Conservation (phyloP, 92 coral and sea anemone genomes). For the Parazoanthus darwini region DNA sequence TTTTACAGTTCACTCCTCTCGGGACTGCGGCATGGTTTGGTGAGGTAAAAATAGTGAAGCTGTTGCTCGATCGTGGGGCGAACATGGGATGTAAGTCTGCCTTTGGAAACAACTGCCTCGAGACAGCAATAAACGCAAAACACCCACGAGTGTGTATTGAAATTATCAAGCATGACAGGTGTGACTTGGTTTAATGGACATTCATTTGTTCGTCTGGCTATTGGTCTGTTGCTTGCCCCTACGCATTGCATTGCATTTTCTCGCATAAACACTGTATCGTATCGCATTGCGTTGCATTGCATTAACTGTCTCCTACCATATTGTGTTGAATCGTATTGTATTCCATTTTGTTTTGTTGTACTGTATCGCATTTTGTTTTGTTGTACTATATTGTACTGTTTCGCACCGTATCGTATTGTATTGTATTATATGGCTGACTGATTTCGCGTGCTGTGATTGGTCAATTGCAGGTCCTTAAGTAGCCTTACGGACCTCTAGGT, state of each 20-base stretch:
- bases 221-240: not conserved
- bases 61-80: conserved; percentile 79
- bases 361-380: too few relatives aligned
- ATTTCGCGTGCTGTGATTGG: too few relatives aligned
- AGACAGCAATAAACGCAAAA: conserved; percentile 61
- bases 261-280: not conserved
- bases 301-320: too few relatives aligned
- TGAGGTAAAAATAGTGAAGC: conserved; percentile 44
- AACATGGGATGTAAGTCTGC: conserved; percentile 50
- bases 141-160: conserved; percentile 74
- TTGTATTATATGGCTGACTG: too few relatives aligned
- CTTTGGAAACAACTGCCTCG: conserved; percentile 63
- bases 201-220: not conserved
- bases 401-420: too few relatives aligned
- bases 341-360: too few relatives aligned
- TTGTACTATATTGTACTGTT: too few relatives aligned
- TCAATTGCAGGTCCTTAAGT: too few relatives aligned
- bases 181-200: not conserved
- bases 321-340: too few relatives aligned
- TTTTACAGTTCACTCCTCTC: conserved; percentile 63
- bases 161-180: conserved; percentile 70
- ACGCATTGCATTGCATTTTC: not conserved
- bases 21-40: conserved; percentile 69
- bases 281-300: too few relatives aligned
- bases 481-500: too few relatives aligned